Conservation (phyloP, 2,113 vertebrate species). For the Plecturocebus donacophilus region DNA sequence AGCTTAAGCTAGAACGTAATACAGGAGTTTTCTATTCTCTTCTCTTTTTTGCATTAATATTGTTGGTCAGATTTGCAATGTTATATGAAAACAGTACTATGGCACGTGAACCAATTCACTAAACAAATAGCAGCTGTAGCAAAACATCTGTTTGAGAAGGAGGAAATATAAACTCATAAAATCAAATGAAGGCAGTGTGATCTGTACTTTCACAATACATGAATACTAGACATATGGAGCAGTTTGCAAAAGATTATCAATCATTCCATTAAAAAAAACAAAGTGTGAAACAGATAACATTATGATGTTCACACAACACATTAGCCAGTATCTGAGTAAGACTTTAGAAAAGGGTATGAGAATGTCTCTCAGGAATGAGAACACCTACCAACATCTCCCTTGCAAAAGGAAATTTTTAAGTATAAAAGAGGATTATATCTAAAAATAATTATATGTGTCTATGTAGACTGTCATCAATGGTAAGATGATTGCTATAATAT, state of each 20-base stretch:
- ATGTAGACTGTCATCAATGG: not conserved
- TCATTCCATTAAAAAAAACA: slow-evolving; percentile 54
- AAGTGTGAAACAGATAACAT: slow-evolving; percentile 17
- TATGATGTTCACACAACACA: not conserved
- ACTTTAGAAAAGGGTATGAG: not conserved
- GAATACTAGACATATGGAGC: slow-evolving; percentile 50
- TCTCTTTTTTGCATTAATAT: not conserved
- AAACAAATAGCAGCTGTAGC: slow-evolving; percentile 72
- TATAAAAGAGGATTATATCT: not conserved
- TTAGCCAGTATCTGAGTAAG: not conserved
- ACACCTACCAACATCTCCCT: not conserved
- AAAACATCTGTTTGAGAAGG: slow-evolving; percentile 73
- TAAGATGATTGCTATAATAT: not conserved
- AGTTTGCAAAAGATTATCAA: slow-evolving; percentile 36
- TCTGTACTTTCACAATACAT: not conserved
- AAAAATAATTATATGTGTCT: not conserved
- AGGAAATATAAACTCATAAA: slow-evolving; percentile 71
- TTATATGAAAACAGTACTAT: slow-evolving; percentile 61
- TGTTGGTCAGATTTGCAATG: slow-evolving; percentile 44
- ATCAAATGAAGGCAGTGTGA: slow-evolving; percentile 55
- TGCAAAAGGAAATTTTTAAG: not conserved
- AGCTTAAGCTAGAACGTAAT: accelerated
- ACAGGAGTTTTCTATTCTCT: not conserved
- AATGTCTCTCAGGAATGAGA: not conserved
- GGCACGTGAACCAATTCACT: slow-evolving; percentile 52